Evolutionary conservation across 1,140 invertebrate genomes (phyloP).

Genomic region (Chionoecetes opilio): DNA sequence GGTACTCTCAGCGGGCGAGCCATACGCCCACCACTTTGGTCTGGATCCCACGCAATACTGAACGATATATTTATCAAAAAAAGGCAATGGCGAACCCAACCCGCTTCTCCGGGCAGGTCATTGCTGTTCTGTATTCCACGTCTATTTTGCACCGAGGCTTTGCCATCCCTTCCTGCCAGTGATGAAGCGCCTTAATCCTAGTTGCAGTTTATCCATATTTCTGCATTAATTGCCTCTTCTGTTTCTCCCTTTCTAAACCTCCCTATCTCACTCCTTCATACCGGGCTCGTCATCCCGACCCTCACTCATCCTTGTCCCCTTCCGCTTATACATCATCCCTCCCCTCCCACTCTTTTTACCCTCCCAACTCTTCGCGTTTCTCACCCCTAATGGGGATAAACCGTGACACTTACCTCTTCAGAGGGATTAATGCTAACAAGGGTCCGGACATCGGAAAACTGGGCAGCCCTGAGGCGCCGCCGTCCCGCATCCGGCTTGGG

Average conservation of each 20-base stretch:
- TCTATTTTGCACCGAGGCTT: too few relatives aligned
- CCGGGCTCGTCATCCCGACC: too few relatives aligned
- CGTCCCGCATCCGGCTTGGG: not conserved
- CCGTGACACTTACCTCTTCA: conserved; percentile 17
- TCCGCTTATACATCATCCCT: too few relatives aligned
- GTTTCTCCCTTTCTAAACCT: not conserved
- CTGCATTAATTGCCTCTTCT: not conserved
- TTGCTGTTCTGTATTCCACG: too few relatives aligned
- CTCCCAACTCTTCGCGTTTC: not conserved
- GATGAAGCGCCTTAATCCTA: too few relatives aligned
- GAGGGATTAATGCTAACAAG: not conserved
- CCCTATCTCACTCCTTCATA: not conserved
- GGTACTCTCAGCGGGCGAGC: not conserved
- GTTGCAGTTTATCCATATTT: not conserved
- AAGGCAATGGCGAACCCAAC: too few relatives aligned
- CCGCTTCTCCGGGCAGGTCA: too few relatives aligned
- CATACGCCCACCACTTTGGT: not conserved
- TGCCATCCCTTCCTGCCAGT: too few relatives aligned
- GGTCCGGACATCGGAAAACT: not conserved
- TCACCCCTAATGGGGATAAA: conserved; percentile 18
- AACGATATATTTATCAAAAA: too few relatives aligned
- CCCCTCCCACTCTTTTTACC: not conserved
- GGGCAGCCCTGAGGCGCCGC: not conserved
- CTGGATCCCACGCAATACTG: too few relatives aligned
- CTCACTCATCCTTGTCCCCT: too few relatives aligned